Percentiles rank a stretch among this genome's conserved stretches.
Conservation (phyloP, 2,888 invertebrate genomes). For the Andrena fulva region DNA sequence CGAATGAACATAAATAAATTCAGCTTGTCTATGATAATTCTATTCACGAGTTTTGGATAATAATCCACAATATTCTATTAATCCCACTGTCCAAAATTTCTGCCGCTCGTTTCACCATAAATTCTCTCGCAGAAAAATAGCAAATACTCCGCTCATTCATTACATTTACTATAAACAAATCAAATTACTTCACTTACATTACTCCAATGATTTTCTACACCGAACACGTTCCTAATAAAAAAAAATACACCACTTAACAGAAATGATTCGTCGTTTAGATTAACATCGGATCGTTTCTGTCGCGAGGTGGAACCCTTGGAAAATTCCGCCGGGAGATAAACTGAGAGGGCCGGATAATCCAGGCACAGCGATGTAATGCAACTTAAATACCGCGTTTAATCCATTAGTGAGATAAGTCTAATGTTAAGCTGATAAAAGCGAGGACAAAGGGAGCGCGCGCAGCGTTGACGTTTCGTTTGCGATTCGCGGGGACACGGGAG, state of each 20-base stretch:
- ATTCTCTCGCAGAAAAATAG: no score
- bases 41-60: no score
- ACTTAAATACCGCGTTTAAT: conserved; percentile 30
- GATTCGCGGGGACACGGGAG: neutral
- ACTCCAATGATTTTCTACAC: neutral
- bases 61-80: neutral
- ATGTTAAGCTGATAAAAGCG: conserved; percentile 27
- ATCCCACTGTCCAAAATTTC: no score
- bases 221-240: neutral
- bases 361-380: conserved; percentile 2
- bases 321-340: neutral
- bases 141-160: no score
- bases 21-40: no score
- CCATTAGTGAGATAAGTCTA: conserved; percentile 22
- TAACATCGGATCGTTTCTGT: neutral
- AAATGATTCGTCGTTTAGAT: neutral
- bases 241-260: neutral
- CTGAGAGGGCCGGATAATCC: neutral
- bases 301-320: neutral
- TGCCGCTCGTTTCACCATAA: no score
- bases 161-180: no score
- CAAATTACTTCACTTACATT: no score
- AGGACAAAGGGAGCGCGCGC: neutral
- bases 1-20: no score
- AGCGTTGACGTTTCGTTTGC: conserved; percentile 13